phyloP scores from a whole-genome alignment of 2,797 vertebrate genomes.

The Notamacropus eugenii region DNA sequence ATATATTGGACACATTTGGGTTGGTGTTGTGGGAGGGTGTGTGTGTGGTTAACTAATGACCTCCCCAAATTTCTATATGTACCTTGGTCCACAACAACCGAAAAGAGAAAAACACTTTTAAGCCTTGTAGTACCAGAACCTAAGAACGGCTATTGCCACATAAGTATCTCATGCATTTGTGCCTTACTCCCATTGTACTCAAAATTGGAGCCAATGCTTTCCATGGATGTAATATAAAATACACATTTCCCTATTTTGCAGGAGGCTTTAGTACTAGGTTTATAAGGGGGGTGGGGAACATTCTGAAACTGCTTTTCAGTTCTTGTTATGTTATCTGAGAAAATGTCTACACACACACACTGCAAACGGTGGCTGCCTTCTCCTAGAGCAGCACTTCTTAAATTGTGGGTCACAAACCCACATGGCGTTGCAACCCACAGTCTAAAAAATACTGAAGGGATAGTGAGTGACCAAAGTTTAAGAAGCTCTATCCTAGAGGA shows the following conservation, averaged over 20 bases:
- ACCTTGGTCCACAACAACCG: not conserved
- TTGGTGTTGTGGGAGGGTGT: not conserved
- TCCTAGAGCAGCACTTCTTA: too few species aligned
- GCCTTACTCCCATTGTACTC: not conserved
- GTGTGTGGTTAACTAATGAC: not conserved
- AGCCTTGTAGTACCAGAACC: not conserved
- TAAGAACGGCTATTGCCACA: not conserved
- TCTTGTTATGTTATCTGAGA: not conserved
- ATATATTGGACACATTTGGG: not conserved
- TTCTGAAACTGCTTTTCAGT: not conserved
- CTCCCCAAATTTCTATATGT: not conserved
- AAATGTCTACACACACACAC: too few species aligned
- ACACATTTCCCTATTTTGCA: not conserved
- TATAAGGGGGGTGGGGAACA: accelerated
- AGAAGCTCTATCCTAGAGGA: not conserved
- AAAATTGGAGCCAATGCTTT: not conserved
- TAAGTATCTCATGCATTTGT: not conserved
- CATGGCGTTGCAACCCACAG: too few species aligned
- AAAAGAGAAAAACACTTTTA: not conserved
- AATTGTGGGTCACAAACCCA: too few species aligned
- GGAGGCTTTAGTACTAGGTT: not conserved
- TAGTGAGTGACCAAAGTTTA: too few species aligned
- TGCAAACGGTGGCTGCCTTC: not conserved
- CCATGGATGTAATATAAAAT: not conserved
- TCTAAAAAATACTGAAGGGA: too few species aligned